Conservation (phyloP, 1,140 invertebrate species). For the Seison nebaliae region DNA sequence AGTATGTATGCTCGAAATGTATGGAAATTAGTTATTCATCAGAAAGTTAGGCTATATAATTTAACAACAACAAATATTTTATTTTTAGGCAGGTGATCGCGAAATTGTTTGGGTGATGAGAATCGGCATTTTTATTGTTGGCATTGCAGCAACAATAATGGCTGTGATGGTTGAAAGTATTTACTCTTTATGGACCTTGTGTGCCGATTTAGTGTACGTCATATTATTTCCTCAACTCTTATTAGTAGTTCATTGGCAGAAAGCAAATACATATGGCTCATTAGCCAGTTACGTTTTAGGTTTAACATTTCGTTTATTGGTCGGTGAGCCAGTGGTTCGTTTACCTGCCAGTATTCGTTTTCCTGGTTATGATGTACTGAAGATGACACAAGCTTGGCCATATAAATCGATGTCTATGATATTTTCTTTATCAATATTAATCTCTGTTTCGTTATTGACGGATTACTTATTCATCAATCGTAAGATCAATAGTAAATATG, state of each 20-base stretch:
- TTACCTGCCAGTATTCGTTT: conserved; percentile 56
- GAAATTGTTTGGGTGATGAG: conserved; percentile 97
- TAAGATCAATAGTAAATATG: conserved; percentile 19
- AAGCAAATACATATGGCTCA: conserved; percentile 68
- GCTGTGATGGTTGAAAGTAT: conserved; percentile 81
- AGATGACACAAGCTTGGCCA: conserved; percentile 36
- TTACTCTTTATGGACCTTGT: conserved; percentile 76
- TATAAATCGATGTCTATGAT: conserved; percentile 34
- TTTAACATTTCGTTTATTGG: conserved; percentile 50
- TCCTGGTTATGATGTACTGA: conserved; percentile 49
- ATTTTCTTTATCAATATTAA: conserved; percentile 37
- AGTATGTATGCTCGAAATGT: conserved; percentile 95
- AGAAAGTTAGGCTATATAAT: conserved; percentile 37
- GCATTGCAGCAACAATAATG: conserved; percentile 66
- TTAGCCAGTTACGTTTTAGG: conserved; percentile 53
- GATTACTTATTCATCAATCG: conserved; percentile 30
- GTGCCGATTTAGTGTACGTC: conserved; percentile 84
- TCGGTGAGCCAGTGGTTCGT: conserved; percentile 56
- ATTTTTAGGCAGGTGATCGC: conserved; percentile 53
- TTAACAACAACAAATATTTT: not conserved
- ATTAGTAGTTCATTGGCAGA: conserved; percentile 76
- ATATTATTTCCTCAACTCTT: conserved; percentile 89
- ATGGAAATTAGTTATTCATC: conserved; percentile 76
- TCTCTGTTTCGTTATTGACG: conserved; percentile 29
- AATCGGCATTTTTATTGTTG: conserved; percentile 64